phyloP scores from a whole-genome alignment of 2,888 invertebrate species.

The Pheosia gnoma region DNA sequence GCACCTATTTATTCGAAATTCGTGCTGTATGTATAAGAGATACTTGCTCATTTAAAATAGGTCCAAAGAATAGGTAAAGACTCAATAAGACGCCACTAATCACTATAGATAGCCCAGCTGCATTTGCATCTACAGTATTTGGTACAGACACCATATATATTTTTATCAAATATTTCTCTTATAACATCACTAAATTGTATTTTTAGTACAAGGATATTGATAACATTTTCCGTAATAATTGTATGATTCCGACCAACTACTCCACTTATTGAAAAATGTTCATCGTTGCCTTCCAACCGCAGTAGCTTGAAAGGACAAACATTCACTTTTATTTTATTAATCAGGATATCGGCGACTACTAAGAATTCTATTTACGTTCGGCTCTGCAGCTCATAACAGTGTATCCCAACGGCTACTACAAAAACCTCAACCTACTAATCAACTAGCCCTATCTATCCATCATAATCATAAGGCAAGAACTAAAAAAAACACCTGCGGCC shows the following conservation, averaged over 20 bases:
- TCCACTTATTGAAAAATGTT: too few species aligned
- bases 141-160: background rate
- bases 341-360: background rate
- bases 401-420: background rate
- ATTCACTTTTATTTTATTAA: too few species aligned
- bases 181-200: background rate
- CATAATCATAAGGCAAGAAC: slow-evolving; percentile 44
- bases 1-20: too few species aligned
- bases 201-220: background rate
- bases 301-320: too few species aligned
- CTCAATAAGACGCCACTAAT: slow-evolving; percentile 14
- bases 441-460: slow-evolving; percentile 29
- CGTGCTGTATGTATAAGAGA: too few species aligned
- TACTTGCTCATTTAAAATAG: too few species aligned
- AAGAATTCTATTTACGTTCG: background rate
- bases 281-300: too few species aligned
- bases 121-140: slow-evolving; percentile 21
- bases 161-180: background rate
- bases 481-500: slow-evolving; percentile 61
- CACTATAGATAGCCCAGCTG: slow-evolving; percentile 8
- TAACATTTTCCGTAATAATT: background rate
- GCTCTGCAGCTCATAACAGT: background rate
- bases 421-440: slow-evolving; percentile 14
- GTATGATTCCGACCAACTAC: too few species aligned
- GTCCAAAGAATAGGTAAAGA: too few species aligned